Percentiles rank a stretch among this genome's conserved stretches.
phyloP scores from a whole-genome alignment of 2,888 invertebrate species.

The Cerceris ruficornis region DNA sequence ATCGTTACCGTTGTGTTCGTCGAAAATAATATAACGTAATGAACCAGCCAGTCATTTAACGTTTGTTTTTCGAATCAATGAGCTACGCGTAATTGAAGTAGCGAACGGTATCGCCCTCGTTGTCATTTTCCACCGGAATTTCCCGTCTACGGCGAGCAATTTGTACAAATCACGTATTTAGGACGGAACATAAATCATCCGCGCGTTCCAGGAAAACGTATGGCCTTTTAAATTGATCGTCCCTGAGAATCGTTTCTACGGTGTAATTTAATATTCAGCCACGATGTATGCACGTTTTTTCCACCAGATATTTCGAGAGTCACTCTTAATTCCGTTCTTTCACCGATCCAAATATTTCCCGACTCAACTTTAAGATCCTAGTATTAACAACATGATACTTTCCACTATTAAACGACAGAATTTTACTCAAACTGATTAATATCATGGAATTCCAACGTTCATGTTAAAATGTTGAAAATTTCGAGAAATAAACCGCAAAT shows the following conservation, averaged over 20 bases:
- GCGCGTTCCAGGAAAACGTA: slow-evolving; percentile 47
- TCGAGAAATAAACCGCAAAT: slow-evolving; percentile 50
- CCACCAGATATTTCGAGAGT: not conserved
- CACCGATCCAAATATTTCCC: too few relatives aligned
- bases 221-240: slow-evolving; percentile 59
- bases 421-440: not conserved
- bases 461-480: slow-evolving; percentile 15
- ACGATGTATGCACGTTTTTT: not conserved
- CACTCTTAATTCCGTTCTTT: not conserved
- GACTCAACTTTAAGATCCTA: too few relatives aligned
- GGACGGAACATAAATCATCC: slow-evolving; percentile 56
- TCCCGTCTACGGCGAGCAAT: slow-evolving; percentile 20
- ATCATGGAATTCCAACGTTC: not conserved
- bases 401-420: too few relatives aligned
- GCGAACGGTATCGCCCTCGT: slow-evolving; percentile 21
- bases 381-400: too few relatives aligned
- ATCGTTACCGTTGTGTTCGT: slow-evolving; percentile 8
- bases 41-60: slow-evolving; percentile 39
- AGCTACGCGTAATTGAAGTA: slow-evolving; percentile 49
- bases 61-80: slow-evolving; percentile 33
- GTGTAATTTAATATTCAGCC: slow-evolving; percentile 1
- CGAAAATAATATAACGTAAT: slow-evolving; percentile 43
- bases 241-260: slow-evolving; percentile 20
- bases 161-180: slow-evolving; percentile 42
- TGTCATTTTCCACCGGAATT: slow-evolving; percentile 25